Evolutionary conservation across 2,888 invertebrate species (phyloP), one percentile per base, ranked within the genome.

Genomic region (Drosophila diplacantha): DNA sequence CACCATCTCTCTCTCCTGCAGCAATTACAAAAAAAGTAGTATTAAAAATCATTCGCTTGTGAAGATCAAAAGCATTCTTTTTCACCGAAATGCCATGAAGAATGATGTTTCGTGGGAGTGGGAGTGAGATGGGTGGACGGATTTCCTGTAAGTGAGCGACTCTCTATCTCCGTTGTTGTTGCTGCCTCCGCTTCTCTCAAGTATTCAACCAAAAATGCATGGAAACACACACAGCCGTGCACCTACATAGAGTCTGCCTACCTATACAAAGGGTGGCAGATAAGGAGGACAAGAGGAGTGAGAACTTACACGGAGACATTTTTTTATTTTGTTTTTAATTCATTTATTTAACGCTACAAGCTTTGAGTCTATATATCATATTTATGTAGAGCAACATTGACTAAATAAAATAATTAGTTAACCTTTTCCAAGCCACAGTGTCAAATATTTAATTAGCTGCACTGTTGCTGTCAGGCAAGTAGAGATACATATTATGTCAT

Each of bases 31-130:
- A 77, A 82, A 83, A 83, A 79, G 75, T 75, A 75, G 84, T 86
- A 85, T 86, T 85, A 86, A 86, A 85, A 86, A 87, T 83, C 86
- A 86, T 85, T 84, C 83, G 84, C 83, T 85, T 84, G 87, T 84
- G 85, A 87, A 86, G 87, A 86, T 86, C 86, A 86, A 86, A 86
- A 86, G 86, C 86, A 85, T 85, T 84, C 77, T 84, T 82, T 83
- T 79, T 81, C 72, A 83, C 80, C 82, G 68, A 79, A 79, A 79
- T 79, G 80, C 78, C 83, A 78, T 71, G 73, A 78, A 78, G 78
- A 78, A 78, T 81, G 81, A 78, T 69, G 78, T 60, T 59, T 61
- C 53, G 74, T 20, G 69, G 64, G 47, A 34, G 47, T 38, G n/a
- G 47, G 49, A 35, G 35, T 34, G 32, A 31, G 34, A 24, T 16